Percentiles rank a stretch among this genome's conserved stretches.
Conservation (phyloP, 2,113 vertebrate genomes). For the Cyanistes caeruleus region DNA sequence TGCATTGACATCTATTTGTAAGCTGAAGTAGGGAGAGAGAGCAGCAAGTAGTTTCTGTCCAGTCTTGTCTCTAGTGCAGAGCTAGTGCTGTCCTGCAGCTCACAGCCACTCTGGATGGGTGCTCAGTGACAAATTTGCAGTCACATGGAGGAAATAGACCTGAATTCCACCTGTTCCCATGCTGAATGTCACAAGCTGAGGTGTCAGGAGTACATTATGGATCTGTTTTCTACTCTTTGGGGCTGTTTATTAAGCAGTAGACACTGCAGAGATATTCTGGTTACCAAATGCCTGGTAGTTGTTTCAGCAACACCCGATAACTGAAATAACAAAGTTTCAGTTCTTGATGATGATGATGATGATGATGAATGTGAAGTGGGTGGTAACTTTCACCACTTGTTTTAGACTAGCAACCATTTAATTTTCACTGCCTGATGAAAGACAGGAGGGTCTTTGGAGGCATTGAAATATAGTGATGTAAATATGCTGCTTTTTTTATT, state of each 20-base stretch:
- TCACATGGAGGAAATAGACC: neutral
- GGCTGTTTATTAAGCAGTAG: neutral
- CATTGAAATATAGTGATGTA: neutral
- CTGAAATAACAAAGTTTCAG: neutral
- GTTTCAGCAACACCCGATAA: neutral
- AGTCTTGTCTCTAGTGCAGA: neutral
- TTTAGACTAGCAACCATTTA: neutral
- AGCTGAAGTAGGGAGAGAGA: neutral
- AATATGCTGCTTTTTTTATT: neutral
- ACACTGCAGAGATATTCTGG: neutral
- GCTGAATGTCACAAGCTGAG: neutral
- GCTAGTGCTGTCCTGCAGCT: neutral
- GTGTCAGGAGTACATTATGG: neutral
- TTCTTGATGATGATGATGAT: neutral
- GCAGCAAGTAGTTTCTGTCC: neutral
- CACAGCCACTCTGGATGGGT: neutral
- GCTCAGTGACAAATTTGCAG: neutral
- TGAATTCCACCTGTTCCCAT: neutral
- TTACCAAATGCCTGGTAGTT: neutral
- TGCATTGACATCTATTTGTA: neutral
- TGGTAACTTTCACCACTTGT: neutral
- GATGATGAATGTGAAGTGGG: neutral
- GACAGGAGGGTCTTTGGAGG: neutral
- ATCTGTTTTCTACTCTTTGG: neutral
- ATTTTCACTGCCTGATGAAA: neutral